Evolutionary conservation across 2,113 vertebrate species (phyloP), one percentile per base, ranked within the genome.

Genomic region (Antigone vipio): DNA sequence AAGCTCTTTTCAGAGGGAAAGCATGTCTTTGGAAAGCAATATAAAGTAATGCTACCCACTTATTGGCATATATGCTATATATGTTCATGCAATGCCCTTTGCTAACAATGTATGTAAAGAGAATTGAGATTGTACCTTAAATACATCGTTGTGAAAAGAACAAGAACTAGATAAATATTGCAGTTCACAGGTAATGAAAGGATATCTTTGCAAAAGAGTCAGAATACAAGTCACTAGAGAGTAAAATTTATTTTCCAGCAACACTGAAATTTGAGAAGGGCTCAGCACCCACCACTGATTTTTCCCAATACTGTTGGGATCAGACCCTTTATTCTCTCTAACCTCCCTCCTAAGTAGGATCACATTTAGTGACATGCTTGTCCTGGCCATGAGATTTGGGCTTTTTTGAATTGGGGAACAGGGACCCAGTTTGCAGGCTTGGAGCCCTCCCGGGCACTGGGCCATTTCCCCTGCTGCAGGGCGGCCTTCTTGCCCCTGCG

Each of bases 301-400:
- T 52, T 55, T 34, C 21, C 45, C 49, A 69, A 4, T 35, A 2
- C 38, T n/a, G 27, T 8, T 68, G 84, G 40, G 50, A 45, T 75
- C 49, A 44, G 69, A n/a, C 42, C 34, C 20, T 12, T 73, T 68
- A 10, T 18, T 23, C 14, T 42, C 24, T 63, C 38, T 13, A 66
- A 45, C 32, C 59, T 69, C 1, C 5, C 24, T 71, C 38, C 44
- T 59, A 38, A 32, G 27, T 2, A 32, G n/a, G 55, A 30, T 5
- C 29, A 2, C 11, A 4, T 38, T 91, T 60, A 12, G 29, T 8
- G 3, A 16, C 0, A 0, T 18, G 30, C 50, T 47, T 72, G 59
- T 72, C 55, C 55, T 83, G 72, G 72, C 38, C 3, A 0, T 49
- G 40, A 42, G 27, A 6, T 53, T 20, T 14, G 40, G 27, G 7